Conservation (phyloP, 2,113 vertebrate species). For the Marmota flaviventris region DNA sequence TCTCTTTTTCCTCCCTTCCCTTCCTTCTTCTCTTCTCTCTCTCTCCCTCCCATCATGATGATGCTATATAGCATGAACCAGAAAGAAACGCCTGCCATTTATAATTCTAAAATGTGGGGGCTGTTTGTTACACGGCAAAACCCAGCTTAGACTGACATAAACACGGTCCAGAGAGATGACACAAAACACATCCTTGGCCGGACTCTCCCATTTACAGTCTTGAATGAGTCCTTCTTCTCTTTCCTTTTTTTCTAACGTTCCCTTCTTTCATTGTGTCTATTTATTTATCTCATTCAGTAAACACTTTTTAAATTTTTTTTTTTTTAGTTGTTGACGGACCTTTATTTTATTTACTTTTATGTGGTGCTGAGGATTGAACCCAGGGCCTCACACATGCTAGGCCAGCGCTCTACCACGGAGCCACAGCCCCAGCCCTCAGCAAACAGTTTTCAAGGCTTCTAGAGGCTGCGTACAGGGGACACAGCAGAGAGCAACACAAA, state of each 20-base stretch:
- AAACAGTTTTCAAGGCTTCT: neutral
- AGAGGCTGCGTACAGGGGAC: fast-evolving
- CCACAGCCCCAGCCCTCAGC: neutral
- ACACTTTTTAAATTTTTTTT: too few species aligned
- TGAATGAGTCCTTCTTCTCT: neutral
- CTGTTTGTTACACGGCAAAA: neutral
- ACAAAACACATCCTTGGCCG: neutral
- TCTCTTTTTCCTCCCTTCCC: too few species aligned
- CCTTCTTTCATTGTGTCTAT: neutral
- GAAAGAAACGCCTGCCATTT: neutral
- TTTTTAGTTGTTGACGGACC: too few species aligned
- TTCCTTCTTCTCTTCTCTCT: too few species aligned
- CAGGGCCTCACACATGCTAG: too few species aligned
- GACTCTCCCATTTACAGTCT: neutral
- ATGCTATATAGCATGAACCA: neutral
- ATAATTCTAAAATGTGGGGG: neutral
- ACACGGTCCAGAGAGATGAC: neutral
- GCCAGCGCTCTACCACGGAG: too few species aligned
- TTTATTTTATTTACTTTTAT: too few species aligned
- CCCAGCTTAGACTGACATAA: neutral
- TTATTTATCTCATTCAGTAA: neutral
- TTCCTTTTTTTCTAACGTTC: neutral
- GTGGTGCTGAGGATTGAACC: too few species aligned
- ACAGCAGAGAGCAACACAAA: neutral
- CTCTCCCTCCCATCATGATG: too few species aligned